phyloP scores from a whole-genome alignment of 2,888 invertebrate species.

The Drosophila histrio region DNA sequence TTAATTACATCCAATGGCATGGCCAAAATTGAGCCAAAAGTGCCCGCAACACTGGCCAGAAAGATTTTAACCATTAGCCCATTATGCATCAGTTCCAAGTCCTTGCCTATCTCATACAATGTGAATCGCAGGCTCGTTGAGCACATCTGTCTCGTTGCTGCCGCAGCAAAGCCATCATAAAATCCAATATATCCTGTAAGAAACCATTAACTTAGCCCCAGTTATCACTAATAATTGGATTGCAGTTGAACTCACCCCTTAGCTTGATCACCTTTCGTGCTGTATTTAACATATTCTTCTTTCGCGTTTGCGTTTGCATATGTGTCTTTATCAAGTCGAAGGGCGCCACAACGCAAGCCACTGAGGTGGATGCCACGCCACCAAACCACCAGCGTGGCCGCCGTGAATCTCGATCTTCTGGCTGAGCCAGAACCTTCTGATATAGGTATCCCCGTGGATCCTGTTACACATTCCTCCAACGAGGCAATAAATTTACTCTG shows the following conservation, averaged over 20 bases:
- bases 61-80: slow-evolving; percentile 19
- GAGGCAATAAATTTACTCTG: not conserved
- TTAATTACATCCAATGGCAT: slow-evolving; percentile 55
- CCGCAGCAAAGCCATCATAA: slow-evolving; percentile 60
- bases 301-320: slow-evolving; percentile 48
- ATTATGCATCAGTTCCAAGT: slow-evolving; percentile 14
- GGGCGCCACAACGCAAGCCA: slow-evolving; percentile 45
- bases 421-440: slow-evolving; percentile 34
- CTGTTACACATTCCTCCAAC: not conserved
- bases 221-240: no score
- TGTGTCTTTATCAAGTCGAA: slow-evolving; percentile 57
- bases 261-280: slow-evolving; percentile 15
- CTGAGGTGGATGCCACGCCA: slow-evolving; percentile 44
- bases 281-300: slow-evolving; percentile 26
- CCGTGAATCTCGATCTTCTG: slow-evolving; percentile 9
- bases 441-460: not conserved
- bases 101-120: slow-evolving; percentile 40
- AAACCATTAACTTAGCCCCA: no score
- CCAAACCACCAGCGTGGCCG: slow-evolving; percentile 67
- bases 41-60: slow-evolving; percentile 43
- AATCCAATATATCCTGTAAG: slow-evolving; percentile 26
- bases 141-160: slow-evolving; percentile 38
- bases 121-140: slow-evolving; percentile 50
- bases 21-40: slow-evolving; percentile 25
- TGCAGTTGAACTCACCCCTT: slow-evolving; percentile 17